Conservation (phyloP, 2,888 invertebrate genomes). For the Iselma pallidipennis region DNA sequence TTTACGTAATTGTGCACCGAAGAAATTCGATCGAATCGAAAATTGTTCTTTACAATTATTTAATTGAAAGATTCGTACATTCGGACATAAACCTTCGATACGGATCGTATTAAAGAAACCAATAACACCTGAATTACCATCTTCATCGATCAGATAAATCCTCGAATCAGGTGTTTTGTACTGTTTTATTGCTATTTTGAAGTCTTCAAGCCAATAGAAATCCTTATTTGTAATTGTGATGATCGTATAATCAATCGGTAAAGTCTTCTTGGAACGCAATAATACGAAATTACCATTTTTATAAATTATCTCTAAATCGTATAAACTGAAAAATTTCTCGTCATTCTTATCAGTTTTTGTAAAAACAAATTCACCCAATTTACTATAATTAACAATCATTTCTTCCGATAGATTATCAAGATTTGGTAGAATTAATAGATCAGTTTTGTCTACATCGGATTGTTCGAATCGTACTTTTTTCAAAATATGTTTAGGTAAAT, state of each 20-base stretch:
- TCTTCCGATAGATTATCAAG: neutral
- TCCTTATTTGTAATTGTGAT: slow-evolving; percentile 17
- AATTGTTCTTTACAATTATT: slow-evolving; percentile 29
- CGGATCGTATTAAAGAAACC: slow-evolving; percentile 34
- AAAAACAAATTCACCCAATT: slow-evolving; percentile 11
- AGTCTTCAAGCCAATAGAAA: slow-evolving; percentile 23
- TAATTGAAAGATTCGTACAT: slow-evolving; percentile 30
- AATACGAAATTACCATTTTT: slow-evolving; percentile 15
- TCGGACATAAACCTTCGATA: slow-evolving; percentile 16
- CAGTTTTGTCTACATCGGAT: neutral
- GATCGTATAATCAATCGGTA: slow-evolving; percentile 15
- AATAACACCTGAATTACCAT: slow-evolving; percentile 31
- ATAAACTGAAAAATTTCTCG: neutral
- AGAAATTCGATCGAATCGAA: slow-evolving; percentile 30
- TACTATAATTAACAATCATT: neutral
- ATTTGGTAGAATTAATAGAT: slow-evolving; percentile 1
- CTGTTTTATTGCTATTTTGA: slow-evolving; percentile 19
- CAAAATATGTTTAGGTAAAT: neutral
- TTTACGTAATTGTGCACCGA: slow-evolving; percentile 32
- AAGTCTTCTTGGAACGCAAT: slow-evolving; percentile 3
- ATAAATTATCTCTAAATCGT: slow-evolving; percentile 11
- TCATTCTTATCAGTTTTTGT: slow-evolving; percentile 6
- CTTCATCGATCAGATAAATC: slow-evolving; percentile 26
- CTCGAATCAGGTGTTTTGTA: neutral
- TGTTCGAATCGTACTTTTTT: neutral